A percentile compares a stretch with the other conserved stretches of the same genome.
Evolutionary conservation across 2,888 invertebrate genomes (phyloP).

Genomic region (Netelia fuscicornis): DNA sequence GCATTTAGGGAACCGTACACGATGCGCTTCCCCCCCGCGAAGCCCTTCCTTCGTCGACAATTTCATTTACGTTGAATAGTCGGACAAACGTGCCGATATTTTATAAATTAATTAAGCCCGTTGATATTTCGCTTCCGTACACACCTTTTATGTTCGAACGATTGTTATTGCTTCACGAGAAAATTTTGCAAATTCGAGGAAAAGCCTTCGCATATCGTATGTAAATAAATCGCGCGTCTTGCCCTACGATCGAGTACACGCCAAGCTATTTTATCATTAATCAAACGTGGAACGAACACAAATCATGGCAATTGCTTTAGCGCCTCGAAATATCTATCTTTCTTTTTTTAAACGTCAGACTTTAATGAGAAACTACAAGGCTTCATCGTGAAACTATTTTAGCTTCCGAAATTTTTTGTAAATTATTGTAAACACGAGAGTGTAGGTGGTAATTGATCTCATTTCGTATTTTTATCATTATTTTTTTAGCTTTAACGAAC

Average conservation of each 20-base stretch:
- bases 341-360: not conserved
- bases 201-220: not conserved
- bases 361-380: conserved; percentile 9
- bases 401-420: conserved; percentile 31
- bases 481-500: conserved; percentile 43
- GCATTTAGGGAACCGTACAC: conserved; percentile 54
- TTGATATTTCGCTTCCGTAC: not conserved
- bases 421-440: conserved; percentile 35
- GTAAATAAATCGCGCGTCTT: not conserved
- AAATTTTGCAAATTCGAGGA: too few species aligned
- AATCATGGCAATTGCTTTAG: not conserved
- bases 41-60: not conserved
- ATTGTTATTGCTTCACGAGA: too few species aligned
- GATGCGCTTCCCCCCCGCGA: not conserved
- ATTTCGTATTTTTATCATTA: conserved; percentile 60
- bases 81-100: not conserved
- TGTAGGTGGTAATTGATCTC: conserved; percentile 58
- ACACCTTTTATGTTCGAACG: too few species aligned
- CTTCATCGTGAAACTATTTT: conserved; percentile 29
- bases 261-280: not conserved
- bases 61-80: not conserved
- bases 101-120: not conserved
- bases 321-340: not conserved
- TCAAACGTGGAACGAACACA: not conserved
- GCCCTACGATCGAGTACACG: not conserved